Percentiles rank a stretch among this genome's conserved stretches.
phyloP scores from a whole-genome alignment of 2,888 invertebrate species.

The Anorthoa munda region DNA sequence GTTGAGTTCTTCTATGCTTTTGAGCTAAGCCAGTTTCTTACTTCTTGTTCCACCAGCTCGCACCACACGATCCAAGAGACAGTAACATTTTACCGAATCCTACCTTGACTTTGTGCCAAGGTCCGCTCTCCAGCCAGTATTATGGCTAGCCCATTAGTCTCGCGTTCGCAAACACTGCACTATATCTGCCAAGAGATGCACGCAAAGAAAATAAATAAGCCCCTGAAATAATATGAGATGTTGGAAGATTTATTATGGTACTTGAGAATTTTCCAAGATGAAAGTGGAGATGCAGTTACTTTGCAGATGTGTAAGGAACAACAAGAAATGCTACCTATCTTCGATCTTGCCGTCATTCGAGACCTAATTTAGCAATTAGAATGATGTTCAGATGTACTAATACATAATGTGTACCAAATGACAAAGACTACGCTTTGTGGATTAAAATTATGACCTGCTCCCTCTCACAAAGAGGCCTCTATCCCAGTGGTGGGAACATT shows the following conservation, averaged over 20 bases:
- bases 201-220: constrained; percentile 46
- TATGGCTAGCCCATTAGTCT: constrained; percentile 42
- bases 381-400: not conserved
- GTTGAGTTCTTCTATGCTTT: not conserved
- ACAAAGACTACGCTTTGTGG: not conserved
- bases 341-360: not conserved
- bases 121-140: constrained; percentile 24
- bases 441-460: not conserved
- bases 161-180: constrained; percentile 44
- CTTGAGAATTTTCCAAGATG: constrained; percentile 5
- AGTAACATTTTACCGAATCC: constrained; percentile 17
- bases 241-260: constrained; percentile 23
- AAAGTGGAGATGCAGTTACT: not conserved
- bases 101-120: constrained; percentile 64
- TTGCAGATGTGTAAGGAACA: not conserved
- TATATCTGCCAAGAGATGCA: constrained; percentile 55
- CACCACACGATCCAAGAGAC: not conserved
- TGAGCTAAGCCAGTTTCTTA: not conserved
- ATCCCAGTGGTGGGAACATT: not conserved
- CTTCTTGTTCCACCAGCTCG: not conserved
- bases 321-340: not conserved
- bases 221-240: constrained; percentile 34
- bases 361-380: not conserved
- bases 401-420: not conserved
- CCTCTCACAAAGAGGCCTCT: not conserved